A percentile compares a stretch with the other conserved stretches of the same genome.
phyloP scores from a whole-genome alignment of 2,797 vertebrate species.

The Chelmon rostratus region DNA sequence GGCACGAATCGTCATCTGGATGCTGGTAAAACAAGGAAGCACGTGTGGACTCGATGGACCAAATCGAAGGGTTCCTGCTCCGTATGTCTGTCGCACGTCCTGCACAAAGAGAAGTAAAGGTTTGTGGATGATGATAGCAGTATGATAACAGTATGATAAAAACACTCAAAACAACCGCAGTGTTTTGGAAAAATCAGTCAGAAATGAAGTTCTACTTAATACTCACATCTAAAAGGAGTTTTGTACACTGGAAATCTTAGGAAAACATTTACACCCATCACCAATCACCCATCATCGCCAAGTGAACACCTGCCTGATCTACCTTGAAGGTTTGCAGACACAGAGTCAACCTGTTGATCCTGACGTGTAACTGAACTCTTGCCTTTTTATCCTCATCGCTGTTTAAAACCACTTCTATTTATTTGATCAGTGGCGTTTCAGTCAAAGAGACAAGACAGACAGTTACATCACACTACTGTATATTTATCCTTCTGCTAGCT shows the following conservation, averaged over 20 bases:
- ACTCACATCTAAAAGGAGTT: neutral
- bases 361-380: too few relatives aligned
- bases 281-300: too few relatives aligned
- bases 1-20: conserved; percentile 32
- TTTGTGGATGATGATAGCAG: neutral
- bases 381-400: neutral
- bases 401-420: neutral
- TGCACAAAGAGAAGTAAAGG: conserved; percentile 35
- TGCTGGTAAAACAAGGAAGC: conserved; percentile 39
- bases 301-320: too few relatives aligned
- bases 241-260: neutral
- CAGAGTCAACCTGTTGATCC: too few relatives aligned
- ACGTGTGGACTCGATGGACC: conserved; percentile 26
- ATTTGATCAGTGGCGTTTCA: neutral
- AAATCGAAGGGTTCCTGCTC: conserved; percentile 36
- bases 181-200: neutral
- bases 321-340: too few relatives aligned
- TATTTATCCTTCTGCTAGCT: neutral
- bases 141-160: neutral
- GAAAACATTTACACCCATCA: neutral
- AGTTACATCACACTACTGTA: neutral
- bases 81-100: conserved; percentile 44
- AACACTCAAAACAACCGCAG: neutral
- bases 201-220: neutral
- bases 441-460: neutral